A percentile compares a stretch with the other conserved stretches of the same genome.
These are phyloP conservation scores for Drosophila aff. DNA, from an alignment of 1,140 invertebrate genomes.

Conservation along the genomic window DNA sequence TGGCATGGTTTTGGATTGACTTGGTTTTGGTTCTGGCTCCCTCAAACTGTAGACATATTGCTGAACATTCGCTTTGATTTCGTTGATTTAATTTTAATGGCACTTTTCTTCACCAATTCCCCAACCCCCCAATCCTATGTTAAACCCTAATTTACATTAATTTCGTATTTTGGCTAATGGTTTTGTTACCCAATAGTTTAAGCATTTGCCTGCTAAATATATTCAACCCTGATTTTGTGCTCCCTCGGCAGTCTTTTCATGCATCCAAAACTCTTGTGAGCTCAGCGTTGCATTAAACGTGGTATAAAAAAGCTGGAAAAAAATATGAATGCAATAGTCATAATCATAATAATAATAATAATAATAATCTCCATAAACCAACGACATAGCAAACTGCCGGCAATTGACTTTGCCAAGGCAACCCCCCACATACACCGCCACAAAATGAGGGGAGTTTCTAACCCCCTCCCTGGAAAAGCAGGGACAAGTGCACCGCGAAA, in stretches of 20 bases:
- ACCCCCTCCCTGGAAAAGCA: not conserved
- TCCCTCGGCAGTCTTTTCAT: slow-evolving; percentile 31
- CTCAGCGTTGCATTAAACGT: slow-evolving; percentile 70
- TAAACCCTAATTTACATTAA: slow-evolving; percentile 20
- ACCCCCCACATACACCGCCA: slow-evolving; percentile 14
- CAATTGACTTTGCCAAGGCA: slow-evolving; percentile 60
- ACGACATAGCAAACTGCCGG: slow-evolving; percentile 59
- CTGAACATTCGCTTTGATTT: slow-evolving; percentile 33
- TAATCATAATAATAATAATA: slow-evolving; percentile 38
- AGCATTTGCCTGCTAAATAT: slow-evolving; percentile 27
- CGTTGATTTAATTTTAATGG: slow-evolving; percentile 21
- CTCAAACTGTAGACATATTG: slow-evolving; percentile 24
- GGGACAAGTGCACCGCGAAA: slow-evolving; percentile 44
- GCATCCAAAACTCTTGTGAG: slow-evolving; percentile 37
- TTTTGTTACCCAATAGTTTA: slow-evolving; percentile 45
- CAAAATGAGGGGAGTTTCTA: slow-evolving; percentile 1
- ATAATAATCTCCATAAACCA: slow-evolving; percentile 61
- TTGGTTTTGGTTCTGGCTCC: slow-evolving; percentile 42
- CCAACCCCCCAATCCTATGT: slow-evolving; percentile 7
- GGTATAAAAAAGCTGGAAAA: slow-evolving; percentile 26
- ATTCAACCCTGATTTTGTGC: slow-evolving; percentile 10
- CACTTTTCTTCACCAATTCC: not conserved
- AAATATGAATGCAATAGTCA: slow-evolving; percentile 48
- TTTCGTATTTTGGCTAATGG: slow-evolving; percentile 38
- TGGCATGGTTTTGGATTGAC: slow-evolving; percentile 73